Conservation (phyloP, 1,140 invertebrate genomes). For the Eciton burchellii region DNA sequence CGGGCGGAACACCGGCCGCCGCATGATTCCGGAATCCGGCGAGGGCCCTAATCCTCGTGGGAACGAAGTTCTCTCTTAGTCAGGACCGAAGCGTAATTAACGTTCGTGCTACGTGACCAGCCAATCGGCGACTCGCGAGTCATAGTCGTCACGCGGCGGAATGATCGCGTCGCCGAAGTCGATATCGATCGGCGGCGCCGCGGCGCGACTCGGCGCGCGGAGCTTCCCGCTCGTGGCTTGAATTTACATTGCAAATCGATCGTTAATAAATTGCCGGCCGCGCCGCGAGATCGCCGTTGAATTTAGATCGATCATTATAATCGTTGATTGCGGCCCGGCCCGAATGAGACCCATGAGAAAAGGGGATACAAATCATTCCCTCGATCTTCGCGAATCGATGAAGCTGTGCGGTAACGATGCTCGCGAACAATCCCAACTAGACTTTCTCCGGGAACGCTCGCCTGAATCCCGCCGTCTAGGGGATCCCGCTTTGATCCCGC, state of each 20-base stretch:
- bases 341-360: conserved; percentile 53
- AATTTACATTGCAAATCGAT: conserved; percentile 71
- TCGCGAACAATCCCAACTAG: conserved; percentile 14
- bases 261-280: conserved; percentile 55
- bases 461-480: not conserved
- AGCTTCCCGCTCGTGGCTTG: conserved; percentile 11
- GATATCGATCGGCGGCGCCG: conserved; percentile 58
- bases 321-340: conserved; percentile 49
- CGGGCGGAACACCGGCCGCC: conserved; percentile 49
- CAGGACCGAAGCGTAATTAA: conserved; percentile 74
- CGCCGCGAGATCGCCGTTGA: conserved; percentile 46
- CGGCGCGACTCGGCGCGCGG: conserved; percentile 3
- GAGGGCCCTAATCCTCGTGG: conserved; percentile 64
- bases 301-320: conserved; percentile 63
- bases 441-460: conserved; percentile 1
- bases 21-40: conserved; percentile 71
- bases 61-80: conserved; percentile 74
- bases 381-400: not conserved
- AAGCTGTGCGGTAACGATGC: not conserved
- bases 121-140: conserved; percentile 69
- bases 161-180: conserved; percentile 33
- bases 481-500: not conserved
- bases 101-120: conserved; percentile 69
- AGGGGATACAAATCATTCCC: conserved; percentile 56
- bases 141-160: conserved; percentile 58